Evolutionary conservation across 1,140 invertebrate species (phyloP).

Genomic region (Drosophila nebulosa): DNA sequence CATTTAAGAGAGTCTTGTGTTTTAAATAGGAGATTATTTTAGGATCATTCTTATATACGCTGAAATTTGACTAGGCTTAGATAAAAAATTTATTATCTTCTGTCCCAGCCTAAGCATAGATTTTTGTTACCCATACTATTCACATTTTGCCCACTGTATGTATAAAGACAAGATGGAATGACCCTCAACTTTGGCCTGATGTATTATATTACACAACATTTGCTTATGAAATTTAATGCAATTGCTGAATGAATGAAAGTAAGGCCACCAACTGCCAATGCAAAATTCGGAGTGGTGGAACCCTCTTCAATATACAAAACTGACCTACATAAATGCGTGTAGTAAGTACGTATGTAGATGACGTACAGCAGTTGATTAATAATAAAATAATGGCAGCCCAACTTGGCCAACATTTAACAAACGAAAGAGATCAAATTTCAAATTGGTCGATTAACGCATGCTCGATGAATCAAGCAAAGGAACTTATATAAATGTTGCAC

Average conservation of each 20-base stretch:
- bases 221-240: conserved; percentile 67
- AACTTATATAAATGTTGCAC: conserved; percentile 58
- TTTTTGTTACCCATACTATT: not conserved
- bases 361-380: conserved; percentile 21
- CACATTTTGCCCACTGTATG: not conserved
- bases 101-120: not conserved
- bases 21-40: no score
- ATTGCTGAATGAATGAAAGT: conserved; percentile 14
- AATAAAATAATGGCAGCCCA: conserved; percentile 40
- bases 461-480: conserved; percentile 61
- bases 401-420: conserved; percentile 61
- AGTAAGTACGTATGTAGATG: not conserved
- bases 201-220: conserved; percentile 70
- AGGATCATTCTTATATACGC: no score
- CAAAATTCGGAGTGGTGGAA: conserved; percentile 27
- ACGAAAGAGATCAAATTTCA: conserved; percentile 62
- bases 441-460: conserved; percentile 65
- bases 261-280: not conserved
- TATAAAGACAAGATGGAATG: not conserved
- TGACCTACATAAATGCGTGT: conserved; percentile 28
- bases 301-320: conserved; percentile 37
- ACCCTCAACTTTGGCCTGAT: conserved; percentile 37
- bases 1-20: no score
- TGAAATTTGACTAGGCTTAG: no score
- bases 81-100: no score